These are phyloP conservation scores for Hydrotaea diabolus DNA, from an alignment of 2,888 invertebrate genomes.

Conservation along the genomic window DNA sequence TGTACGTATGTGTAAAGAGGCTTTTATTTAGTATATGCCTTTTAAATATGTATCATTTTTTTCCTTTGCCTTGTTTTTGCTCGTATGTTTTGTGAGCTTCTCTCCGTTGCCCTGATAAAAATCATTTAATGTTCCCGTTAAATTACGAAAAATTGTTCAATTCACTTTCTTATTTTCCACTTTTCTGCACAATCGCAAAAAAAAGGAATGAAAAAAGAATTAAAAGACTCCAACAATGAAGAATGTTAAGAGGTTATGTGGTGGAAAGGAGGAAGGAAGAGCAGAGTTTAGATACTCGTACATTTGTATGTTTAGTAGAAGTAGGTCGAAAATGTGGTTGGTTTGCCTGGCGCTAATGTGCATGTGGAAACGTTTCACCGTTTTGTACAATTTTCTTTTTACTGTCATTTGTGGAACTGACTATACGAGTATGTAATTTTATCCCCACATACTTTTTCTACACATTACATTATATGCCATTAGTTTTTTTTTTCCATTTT, in stretches of 20 bases:
- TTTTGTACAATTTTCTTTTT: neutral
- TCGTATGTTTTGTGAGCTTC: slow-evolving; percentile 8
- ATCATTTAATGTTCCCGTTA: slow-evolving; percentile 52
- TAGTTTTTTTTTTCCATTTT: neutral
- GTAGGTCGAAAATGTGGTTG: slow-evolving; percentile 30
- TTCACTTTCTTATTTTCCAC: slow-evolving; percentile 34
- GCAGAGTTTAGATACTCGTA: slow-evolving; percentile 10
- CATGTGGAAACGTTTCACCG: neutral
- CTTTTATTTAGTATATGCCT: slow-evolving; percentile 15
- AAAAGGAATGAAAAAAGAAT: neutral
- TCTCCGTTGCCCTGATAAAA: slow-evolving; percentile 28
- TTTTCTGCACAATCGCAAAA: neutral
- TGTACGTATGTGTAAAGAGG: neutral
- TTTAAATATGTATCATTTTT: slow-evolving; percentile 43
- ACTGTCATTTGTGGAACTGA: no score
- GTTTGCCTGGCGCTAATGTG: slow-evolving; percentile 1
- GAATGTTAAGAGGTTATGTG: slow-evolving; percentile 13
- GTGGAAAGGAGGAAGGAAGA: slow-evolving; percentile 23
- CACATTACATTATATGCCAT: slow-evolving; percentile 26
- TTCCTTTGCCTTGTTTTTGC: slow-evolving; percentile 11
- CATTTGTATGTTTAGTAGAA: slow-evolving; percentile 18
- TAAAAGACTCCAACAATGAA: neutral
- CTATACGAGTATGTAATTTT: no score
- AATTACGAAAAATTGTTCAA: slow-evolving; percentile 43
- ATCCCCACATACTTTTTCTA: slow-evolving; percentile 5